Evolutionary conservation across 64 coral and sea anemone genomes (phyloP), one percentile per base, ranked within the genome.

Genomic region (Actinia equina): DNA sequence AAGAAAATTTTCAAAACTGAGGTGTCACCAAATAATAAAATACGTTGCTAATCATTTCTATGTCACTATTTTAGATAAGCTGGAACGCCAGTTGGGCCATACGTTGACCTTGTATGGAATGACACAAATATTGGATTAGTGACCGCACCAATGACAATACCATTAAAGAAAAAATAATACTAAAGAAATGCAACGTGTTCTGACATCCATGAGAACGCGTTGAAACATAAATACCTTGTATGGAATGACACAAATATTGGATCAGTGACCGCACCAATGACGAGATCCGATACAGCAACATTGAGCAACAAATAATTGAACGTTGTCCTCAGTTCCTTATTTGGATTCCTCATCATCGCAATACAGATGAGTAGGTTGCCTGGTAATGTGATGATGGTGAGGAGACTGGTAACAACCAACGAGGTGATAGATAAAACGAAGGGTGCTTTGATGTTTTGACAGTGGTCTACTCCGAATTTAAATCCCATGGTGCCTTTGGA

Each of bases 271-370:
- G 83, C 23, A 19, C 89, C 89, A 41, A 85, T 82, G 44, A 91
- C 46, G 14, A 91, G 89, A 64, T 91, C 89, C 26, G 89, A 85
- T 7, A 91, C 37, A 2, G 89, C 74, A 7, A 91, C 76, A 80
- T 91, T 91, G 8, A 91, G 25, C 9, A 91, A 61, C 20, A 91
- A 79, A n/a, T 86, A 91, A 51, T 91, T 91, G 84, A 91, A 91
- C 17, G 77, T 42, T 3, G 84, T 64, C 69, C 44, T 86, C 12
- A 91, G 61, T 41, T 91, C 89, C 77, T 87, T 91, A 77, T 87
- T 86, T 37, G 89, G 89, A 51, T 91, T 84, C 86, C 80, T 91
- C 12, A 86, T 20, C 1, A 91, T 86, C 8, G 77, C 84, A 44
- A 76, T 80, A 22, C 89, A 91, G 22, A 91, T 91, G 9, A 91